These are phyloP conservation scores for Sander lucioperca DNA, from an alignment of 2,113 vertebrate genomes.

Conservation along the genomic window DNA sequence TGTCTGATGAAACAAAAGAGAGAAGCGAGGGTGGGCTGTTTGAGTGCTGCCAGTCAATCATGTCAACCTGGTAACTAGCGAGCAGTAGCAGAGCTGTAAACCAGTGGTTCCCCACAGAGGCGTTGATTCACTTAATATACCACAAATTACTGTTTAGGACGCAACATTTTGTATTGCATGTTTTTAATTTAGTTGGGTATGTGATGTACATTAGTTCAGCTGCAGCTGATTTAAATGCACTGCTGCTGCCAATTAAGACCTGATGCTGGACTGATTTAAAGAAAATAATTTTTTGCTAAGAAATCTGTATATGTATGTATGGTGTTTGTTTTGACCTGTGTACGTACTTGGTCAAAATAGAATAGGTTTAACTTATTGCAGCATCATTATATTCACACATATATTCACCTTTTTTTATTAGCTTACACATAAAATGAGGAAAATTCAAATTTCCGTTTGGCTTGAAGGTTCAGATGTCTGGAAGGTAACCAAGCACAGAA, in stretches of 20 bases:
- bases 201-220: slow-evolving; percentile 11
- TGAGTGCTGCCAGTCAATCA: slow-evolving; percentile 18
- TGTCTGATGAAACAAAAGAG: slow-evolving; percentile 22
- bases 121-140: slow-evolving; percentile 21
- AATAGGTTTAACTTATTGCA: background rate
- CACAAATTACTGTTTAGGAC: slow-evolving; percentile 5
- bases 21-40: slow-evolving; percentile 5
- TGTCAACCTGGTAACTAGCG: background rate
- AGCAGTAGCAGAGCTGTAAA: background rate
- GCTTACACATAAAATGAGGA: background rate
- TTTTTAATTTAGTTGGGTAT: background rate
- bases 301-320: background rate
- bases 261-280: background rate
- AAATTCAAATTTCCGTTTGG: background rate
- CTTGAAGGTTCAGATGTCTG: background rate
- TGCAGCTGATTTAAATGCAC: background rate
- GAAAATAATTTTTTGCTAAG: background rate
- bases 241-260: background rate
- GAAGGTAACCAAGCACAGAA: background rate
- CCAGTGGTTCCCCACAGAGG: background rate
- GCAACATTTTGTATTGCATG: background rate
- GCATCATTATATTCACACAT: background rate
- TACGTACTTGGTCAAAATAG: background rate
- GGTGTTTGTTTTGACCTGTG: background rate
- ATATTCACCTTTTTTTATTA: too few relatives aligned